Conservation (phyloP, 1,140 invertebrate species). For the Bombus polaris region DNA sequence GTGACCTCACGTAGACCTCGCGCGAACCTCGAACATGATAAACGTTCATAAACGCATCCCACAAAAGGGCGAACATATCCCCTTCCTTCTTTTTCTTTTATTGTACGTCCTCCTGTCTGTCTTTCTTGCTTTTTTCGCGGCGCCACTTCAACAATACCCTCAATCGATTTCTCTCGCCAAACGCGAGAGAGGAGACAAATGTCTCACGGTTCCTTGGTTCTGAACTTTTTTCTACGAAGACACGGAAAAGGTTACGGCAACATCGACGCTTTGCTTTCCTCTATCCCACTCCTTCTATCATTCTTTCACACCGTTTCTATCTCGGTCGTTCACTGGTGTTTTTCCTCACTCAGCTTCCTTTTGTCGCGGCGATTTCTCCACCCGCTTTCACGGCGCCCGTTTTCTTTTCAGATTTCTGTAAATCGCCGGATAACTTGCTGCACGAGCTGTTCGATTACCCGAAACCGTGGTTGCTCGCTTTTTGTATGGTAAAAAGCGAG, state of each 20-base stretch:
- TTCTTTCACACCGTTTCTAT: no score
- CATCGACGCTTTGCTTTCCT: constrained; percentile 40
- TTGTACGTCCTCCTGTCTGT: no score
- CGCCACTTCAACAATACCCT: constrained; percentile 46
- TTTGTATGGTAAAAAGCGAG: neutral
- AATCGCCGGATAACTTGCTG: constrained; percentile 27
- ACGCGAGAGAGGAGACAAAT: constrained; percentile 60
- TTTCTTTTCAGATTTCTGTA: constrained; percentile 32
- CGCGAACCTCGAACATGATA: constrained; percentile 5
- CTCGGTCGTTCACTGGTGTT: neutral
- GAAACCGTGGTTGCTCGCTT: neutral
- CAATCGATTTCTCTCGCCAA: constrained; percentile 61
- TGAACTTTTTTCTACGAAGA: constrained; percentile 59
- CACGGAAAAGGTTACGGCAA: constrained; percentile 55
- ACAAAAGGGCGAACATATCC: neutral
- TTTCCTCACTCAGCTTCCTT: constrained; percentile 21
- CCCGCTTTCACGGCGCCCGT: neutral
- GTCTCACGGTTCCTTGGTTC: constrained; percentile 50
- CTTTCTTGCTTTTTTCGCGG: neutral
- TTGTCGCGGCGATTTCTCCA: constrained; percentile 26
- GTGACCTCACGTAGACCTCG: neutral
- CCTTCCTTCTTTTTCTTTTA: no score
- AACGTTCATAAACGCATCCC: constrained; percentile 25
- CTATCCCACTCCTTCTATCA: neutral
- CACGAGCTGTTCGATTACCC: neutral